Evolutionary conservation across 2,113 vertebrate genomes (phyloP), one percentile per base, ranked within the genome.

Genomic region (Cyanocitta stelleri): DNA sequence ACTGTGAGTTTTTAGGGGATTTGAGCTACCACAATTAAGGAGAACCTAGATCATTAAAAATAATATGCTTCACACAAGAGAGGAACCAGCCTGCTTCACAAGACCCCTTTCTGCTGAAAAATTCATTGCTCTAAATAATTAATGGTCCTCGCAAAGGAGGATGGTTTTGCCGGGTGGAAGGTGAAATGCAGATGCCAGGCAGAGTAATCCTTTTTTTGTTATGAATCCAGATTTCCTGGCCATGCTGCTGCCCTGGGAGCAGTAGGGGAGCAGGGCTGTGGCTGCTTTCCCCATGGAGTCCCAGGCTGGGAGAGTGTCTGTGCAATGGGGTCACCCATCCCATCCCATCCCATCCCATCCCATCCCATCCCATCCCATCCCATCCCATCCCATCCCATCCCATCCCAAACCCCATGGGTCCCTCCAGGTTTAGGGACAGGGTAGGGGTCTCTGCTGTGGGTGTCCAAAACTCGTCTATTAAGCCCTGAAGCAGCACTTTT

Each of bases 41-140:
- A 48, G 58, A 93, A 89, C 81, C 74, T 51, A 58, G 74, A 80
- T 91, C 95, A 93, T 96, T 96, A 96, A 95, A 96, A 94, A 91
- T 64, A 96, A 95, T 79, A 44, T 58, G 41, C 58, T 85, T 95
- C 71, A 82, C 67, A 87, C 4, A 1, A 75, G 89, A 91, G 80
- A 89, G 77, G 81, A 91, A 26, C 56, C 52, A 87, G 58, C 30
- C 71, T 94, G 81, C 91, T 96, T 94, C 84, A 64, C 74, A 73
- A 93, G 89, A 89, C 89, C 93, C 85, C 74, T 69, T 93, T 91
- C 95, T 93, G 91, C 95, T 90, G 81, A 96, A 96, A 97, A 95
- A 96, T 96, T 96, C 85, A 96, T 96, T 1, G 3, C 87, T 87
- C 4, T 96, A 85, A 94, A 96, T 97, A 95, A 96, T 96, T 91